A percentile compares a stretch with the other conserved stretches of the same genome.
phyloP scores from a whole-genome alignment of 2,888 invertebrate species.

The Drosophila mimica region DNA sequence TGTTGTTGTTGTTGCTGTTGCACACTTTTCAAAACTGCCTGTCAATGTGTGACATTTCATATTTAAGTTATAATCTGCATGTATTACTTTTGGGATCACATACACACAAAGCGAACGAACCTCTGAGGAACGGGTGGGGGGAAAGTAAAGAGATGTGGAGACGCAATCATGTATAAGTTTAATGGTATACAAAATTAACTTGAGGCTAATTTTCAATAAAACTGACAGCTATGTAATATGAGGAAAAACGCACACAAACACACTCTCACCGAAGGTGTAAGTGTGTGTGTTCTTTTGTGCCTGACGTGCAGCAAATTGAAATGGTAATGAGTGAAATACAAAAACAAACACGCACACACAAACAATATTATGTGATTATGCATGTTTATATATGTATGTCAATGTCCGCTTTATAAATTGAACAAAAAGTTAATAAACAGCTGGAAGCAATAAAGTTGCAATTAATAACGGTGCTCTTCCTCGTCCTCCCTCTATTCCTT shows the following conservation, averaged over 20 bases:
- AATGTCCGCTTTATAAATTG: constrained; percentile 70
- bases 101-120: constrained; percentile 3
- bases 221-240: constrained; percentile 73
- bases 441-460: constrained; percentile 71
- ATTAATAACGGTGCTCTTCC: constrained; percentile 68
- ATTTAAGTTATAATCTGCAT: constrained; percentile 81
- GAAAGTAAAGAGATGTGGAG: constrained; percentile 13
- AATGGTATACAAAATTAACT: constrained; percentile 79
- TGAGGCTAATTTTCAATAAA: constrained; percentile 80
- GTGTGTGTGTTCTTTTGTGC: constrained; percentile 54
- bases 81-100: constrained; percentile 68
- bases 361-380: constrained; percentile 28
- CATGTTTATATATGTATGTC: constrained; percentile 18
- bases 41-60: constrained; percentile 82
- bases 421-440: constrained; percentile 80
- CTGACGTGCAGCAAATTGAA: constrained; percentile 65
- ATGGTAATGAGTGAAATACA: constrained; percentile 54
- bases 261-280: constrained; percentile 13
- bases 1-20: constrained; percentile 59
- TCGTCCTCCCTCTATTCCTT: neutral
- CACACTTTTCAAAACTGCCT: constrained; percentile 81
- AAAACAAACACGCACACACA: constrained; percentile 48
- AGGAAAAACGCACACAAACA: constrained; percentile 41
- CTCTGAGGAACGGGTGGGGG: neutral
- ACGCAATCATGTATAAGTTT: constrained; percentile 63